Percentiles rank a stretch among this genome's conserved stretches.
Conservation (phyloP, 2,113 vertebrate genomes). For the Malaclemys terrapin region DNA sequence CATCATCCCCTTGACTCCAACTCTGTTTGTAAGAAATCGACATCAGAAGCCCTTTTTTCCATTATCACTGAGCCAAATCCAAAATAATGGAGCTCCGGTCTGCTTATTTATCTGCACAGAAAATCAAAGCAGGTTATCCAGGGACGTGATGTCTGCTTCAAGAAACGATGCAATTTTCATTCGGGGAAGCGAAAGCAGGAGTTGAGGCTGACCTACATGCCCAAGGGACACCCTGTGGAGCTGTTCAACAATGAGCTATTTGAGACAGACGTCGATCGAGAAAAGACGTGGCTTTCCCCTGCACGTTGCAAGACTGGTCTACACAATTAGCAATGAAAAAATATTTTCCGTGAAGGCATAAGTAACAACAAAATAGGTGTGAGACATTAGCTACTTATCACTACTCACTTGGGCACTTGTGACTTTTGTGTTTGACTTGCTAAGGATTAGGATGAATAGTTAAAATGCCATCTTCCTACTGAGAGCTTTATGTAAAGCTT, state of each 20-base stretch:
- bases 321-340: not conserved
- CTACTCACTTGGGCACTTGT: not conserved
- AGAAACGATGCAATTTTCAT: not conserved
- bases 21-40: accelerated
- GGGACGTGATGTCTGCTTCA: accelerated
- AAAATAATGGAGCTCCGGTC: not conserved
- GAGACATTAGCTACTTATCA: not conserved
- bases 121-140: not conserved
- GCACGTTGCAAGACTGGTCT: not conserved
- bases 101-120: not conserved
- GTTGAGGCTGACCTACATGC: not conserved
- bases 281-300: not conserved
- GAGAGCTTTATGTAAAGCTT: not conserved
- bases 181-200: not conserved
- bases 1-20: not conserved
- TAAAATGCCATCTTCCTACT: not conserved
- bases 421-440: not conserved
- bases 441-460: not conserved
- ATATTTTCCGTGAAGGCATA: not conserved
- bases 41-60: not conserved
- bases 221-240: not conserved
- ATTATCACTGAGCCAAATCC: accelerated
- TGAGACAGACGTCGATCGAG: not conserved
- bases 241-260: not conserved
- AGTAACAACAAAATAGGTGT: not conserved